Percentiles rank a stretch among this genome's conserved stretches.
Evolutionary conservation across 2,113 vertebrate species (phyloP).

Genomic region (Steatornis caripensis): DNA sequence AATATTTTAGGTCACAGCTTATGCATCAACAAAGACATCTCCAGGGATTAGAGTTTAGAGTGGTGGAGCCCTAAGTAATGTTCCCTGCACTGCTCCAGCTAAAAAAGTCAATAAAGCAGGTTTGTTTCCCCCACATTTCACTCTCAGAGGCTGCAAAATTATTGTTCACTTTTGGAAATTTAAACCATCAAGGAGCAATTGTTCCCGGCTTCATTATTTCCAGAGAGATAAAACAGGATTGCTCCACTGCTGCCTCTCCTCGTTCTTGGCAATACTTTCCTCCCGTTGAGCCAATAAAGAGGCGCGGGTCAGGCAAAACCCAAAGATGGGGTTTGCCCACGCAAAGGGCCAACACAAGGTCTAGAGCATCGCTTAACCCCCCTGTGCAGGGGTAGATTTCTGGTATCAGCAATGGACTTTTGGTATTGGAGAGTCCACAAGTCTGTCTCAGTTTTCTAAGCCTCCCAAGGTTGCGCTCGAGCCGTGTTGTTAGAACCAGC

Average conservation of each 20-base stretch:
- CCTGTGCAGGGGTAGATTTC: background rate
- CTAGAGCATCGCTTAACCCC: background rate
- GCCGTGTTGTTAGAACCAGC: too few relatives aligned
- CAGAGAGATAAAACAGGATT: background rate
- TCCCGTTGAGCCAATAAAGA: background rate
- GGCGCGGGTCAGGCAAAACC: background rate
- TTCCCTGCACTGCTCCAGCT: background rate
- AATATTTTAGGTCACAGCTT: conserved; percentile 64
- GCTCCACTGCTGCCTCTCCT: background rate
- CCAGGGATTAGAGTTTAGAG: background rate
- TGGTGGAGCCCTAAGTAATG: conserved; percentile 15
- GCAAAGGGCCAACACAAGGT: background rate
- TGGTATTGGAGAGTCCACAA: background rate
- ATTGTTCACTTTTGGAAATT: conserved; percentile 27
- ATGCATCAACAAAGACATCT: conserved; percentile 54
- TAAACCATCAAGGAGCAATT: background rate
- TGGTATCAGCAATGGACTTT: background rate
- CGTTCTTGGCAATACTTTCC: background rate
- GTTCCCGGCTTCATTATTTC: background rate
- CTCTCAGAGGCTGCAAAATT: conserved; percentile 17
- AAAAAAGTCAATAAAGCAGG: conserved; percentile 1
- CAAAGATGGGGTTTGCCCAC: too few relatives aligned
- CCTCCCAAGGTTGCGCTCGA: background rate
- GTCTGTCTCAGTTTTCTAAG: background rate
- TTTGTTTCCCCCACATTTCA: conserved; percentile 17